Evolutionary conservation across 2,888 invertebrate species (phyloP).

Genomic region (Galerucella calmariensis): DNA sequence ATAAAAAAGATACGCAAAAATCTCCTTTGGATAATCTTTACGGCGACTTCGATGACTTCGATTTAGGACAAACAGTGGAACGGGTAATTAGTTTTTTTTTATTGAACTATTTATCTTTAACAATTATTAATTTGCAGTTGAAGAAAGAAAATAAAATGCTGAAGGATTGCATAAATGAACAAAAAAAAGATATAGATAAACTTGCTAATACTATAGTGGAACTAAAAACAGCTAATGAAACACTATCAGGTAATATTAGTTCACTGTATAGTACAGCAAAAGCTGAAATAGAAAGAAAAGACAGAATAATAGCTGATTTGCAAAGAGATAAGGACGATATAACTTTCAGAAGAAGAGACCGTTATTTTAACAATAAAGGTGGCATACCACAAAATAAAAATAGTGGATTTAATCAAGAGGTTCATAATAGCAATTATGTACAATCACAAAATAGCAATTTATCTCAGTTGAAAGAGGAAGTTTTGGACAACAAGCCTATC

Average conservation of each 20-base stretch:
- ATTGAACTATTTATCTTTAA: constrained; percentile 21
- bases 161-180: constrained; percentile 26
- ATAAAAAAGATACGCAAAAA: background rate
- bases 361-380: constrained; percentile 3
- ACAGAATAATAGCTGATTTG: constrained; percentile 64
- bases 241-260: constrained; percentile 64
- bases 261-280: constrained; percentile 66
- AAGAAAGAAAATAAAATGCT: constrained; percentile 50
- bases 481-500: background rate
- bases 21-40: constrained; percentile 18
- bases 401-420: background rate
- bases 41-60: constrained; percentile 28
- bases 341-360: constrained; percentile 52
- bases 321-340: constrained; percentile 60
- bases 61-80: constrained; percentile 39
- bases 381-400: background rate
- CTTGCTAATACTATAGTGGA: constrained; percentile 49
- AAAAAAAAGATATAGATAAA: constrained; percentile 38
- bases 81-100: constrained; percentile 47
- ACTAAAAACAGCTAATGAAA: constrained; percentile 58
- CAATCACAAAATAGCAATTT: background rate
- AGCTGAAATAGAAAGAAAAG: constrained; percentile 66
- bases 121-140: constrained; percentile 53
- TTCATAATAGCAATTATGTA: background rate
- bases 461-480: background rate